Conservation (phyloP, 1,140 invertebrate genomes). For the Scaptodrosophila lebanonensis region DNA sequence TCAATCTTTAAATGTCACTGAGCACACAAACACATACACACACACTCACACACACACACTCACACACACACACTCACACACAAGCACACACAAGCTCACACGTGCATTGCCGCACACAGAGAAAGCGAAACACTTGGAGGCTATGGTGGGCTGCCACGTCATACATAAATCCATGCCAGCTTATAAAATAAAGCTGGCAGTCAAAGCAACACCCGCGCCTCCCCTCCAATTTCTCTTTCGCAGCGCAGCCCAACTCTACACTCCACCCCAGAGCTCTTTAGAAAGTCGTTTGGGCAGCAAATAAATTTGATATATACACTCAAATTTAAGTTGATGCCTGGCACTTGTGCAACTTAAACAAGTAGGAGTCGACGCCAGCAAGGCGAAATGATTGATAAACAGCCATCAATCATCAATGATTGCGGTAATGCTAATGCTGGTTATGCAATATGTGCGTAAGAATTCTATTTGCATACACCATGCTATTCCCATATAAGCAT, state of each 20-base stretch:
- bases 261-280: conserved; percentile 58
- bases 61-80: conserved; percentile 2
- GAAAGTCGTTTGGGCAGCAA: conserved; percentile 59
- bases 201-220: no score
- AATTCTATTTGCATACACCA: no score
- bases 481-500: no score
- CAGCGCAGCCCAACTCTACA: no score
- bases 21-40: conserved; percentile 11
- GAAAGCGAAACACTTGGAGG: not conserved
- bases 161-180: conserved; percentile 70
- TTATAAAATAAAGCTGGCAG: conserved; percentile 44
- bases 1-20: conserved; percentile 69
- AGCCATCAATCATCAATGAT: no score
- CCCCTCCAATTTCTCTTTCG: no score
- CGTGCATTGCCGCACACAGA: not conserved
- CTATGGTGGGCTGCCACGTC: conserved; percentile 17
- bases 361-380: not conserved
- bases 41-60: not conserved
- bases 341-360: conserved; percentile 1
- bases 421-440: no score
- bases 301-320: conserved; percentile 41
- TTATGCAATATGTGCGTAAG: no score
- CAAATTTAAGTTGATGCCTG: conserved; percentile 42
- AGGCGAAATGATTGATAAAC: not conserved
- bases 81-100: not conserved